Conservation (phyloP, 2,888 invertebrate species). For the Lagria hirta region DNA sequence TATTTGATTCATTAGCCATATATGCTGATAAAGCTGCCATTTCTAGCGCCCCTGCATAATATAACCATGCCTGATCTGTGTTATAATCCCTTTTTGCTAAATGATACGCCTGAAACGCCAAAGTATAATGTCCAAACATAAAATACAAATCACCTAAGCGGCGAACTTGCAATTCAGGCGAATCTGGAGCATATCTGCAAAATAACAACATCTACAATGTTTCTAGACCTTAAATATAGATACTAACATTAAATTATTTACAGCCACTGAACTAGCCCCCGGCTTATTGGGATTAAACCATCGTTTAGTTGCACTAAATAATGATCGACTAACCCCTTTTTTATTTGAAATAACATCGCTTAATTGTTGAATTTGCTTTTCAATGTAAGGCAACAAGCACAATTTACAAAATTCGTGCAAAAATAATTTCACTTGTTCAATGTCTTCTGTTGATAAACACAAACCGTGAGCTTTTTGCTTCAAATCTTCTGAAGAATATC, state of each 20-base stretch:
- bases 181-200: constrained; percentile 74
- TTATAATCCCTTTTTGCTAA: constrained; percentile 97
- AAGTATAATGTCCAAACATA: constrained; percentile 90
- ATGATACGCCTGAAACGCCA: constrained; percentile 93
- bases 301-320: constrained; percentile 92
- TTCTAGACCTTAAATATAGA: constrained; percentile 5
- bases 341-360: constrained; percentile 81
- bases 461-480: constrained; percentile 65
- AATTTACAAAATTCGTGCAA: constrained; percentile 85
- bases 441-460: constrained; percentile 77
- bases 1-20: constrained; percentile 77
- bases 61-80: constrained; percentile 95
- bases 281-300: constrained; percentile 93
- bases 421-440: constrained; percentile 81
- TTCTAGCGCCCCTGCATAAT: constrained; percentile 94
- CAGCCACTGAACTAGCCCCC: constrained; percentile 68
- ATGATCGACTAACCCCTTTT: constrained; percentile 89
- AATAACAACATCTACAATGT: constrained; percentile 1
- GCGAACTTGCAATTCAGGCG: constrained; percentile 89
- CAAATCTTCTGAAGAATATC: constrained; percentile 24
- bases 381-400: constrained; percentile 88
- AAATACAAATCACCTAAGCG: constrained; percentile 94
- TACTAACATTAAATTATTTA: constrained; percentile 82
- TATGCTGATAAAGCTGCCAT: constrained; percentile 94
- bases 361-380: constrained; percentile 79